These are phyloP conservation scores for Tenthredo scrophulariae DNA, from an alignment of 2,888 invertebrate species.

Conservation along the genomic window DNA sequence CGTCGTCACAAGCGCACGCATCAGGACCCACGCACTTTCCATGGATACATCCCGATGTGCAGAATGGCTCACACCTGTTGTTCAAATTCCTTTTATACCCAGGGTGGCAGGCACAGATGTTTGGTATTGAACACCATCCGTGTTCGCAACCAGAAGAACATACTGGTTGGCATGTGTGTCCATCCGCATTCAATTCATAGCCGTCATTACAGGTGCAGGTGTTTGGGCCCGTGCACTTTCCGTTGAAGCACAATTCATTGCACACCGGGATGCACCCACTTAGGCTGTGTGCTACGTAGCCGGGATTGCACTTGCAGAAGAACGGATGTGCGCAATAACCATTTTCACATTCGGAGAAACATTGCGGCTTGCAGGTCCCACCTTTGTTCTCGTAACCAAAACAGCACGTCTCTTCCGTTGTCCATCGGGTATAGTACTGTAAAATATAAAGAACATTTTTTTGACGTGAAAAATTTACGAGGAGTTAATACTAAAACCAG, in stretches of 20 bases:
- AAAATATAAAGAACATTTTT: background rate
- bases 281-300: slow-evolving; percentile 28
- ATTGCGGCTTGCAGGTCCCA: slow-evolving; percentile 1
- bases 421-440: slow-evolving; percentile 9
- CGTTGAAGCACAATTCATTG: slow-evolving; percentile 75
- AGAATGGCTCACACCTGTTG: slow-evolving; percentile 72
- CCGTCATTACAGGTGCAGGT: slow-evolving; percentile 74
- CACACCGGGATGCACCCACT: slow-evolving; percentile 56
- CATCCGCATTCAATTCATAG: slow-evolving; percentile 35
- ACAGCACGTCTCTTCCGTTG: background rate
- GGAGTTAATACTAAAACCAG: background rate
- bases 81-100: slow-evolving; percentile 67
- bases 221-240: slow-evolving; percentile 74
- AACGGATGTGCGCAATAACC: slow-evolving; percentile 74
- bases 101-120: slow-evolving; percentile 78
- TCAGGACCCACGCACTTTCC: slow-evolving; percentile 79
- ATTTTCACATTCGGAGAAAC: slow-evolving; percentile 73
- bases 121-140: slow-evolving; percentile 75
- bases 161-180: slow-evolving; percentile 66
- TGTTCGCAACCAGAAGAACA: slow-evolving; percentile 71
- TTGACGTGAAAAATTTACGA: background rate
- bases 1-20: slow-evolving; percentile 70
- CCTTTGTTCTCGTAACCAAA: background rate
- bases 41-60: slow-evolving; percentile 76
- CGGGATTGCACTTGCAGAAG: slow-evolving; percentile 74